phyloP scores from a whole-genome alignment of 2,797 vertebrate species.

The Channallabes apus region DNA sequence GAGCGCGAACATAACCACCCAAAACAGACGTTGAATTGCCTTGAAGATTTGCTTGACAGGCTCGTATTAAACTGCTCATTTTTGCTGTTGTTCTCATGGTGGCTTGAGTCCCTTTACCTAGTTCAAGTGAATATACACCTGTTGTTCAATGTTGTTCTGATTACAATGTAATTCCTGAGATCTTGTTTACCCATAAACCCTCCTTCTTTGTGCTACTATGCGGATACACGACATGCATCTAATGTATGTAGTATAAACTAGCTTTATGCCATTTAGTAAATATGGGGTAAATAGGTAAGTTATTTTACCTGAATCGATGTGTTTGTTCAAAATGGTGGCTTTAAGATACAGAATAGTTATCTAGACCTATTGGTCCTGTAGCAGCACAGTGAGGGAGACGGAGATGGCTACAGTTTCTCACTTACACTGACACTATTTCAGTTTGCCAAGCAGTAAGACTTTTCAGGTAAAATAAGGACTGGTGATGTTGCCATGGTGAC shows the following conservation, averaged over 20 bases:
- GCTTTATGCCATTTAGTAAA: slow-evolving; percentile 36
- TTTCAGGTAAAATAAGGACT: slow-evolving; percentile 7
- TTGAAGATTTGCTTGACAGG: not conserved
- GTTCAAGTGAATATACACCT: too few species aligned
- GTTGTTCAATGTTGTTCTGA: too few species aligned
- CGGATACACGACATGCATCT: not conserved
- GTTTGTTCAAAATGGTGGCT: slow-evolving; percentile 4
- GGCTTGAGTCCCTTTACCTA: too few species aligned
- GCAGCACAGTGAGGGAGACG: not conserved
- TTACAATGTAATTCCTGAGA: not conserved
- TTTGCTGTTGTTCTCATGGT: not conserved
- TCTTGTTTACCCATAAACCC: not conserved
- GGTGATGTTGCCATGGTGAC: slow-evolving; percentile 35
- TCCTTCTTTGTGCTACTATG: not conserved
- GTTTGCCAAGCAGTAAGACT: slow-evolving; percentile 9
- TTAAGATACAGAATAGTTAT: not conserved
- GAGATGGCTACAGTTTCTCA: slow-evolving; percentile 10
- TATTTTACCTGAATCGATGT: not conserved
- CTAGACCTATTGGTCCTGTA: not conserved
- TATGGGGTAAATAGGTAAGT: not conserved
- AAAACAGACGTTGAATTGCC: not conserved
- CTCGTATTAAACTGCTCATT: not conserved
- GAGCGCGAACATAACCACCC: not conserved
- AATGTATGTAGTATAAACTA: not conserved
- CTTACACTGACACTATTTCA: slow-evolving; percentile 12